Base-by-base conservation (phyloP, 2,888 invertebrate species). In the Gortyna flavago region DNA sequence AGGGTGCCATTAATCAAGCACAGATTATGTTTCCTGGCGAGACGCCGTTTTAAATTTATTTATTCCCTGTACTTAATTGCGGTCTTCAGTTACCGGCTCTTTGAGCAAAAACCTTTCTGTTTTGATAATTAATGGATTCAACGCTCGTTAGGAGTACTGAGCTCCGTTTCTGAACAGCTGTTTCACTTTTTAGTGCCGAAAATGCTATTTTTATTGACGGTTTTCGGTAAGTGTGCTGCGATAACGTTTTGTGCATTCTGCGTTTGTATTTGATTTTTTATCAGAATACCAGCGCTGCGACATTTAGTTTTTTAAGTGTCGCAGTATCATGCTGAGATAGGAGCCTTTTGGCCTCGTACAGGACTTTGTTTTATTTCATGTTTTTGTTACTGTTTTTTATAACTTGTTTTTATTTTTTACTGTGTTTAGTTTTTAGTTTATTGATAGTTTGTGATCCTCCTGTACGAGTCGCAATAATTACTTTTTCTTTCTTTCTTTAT, bases 21-120 rank as follows among this genome's bases (percentile, higher is more conserved):
- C 87, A 90, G 90, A 91, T 93, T 93, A 92, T 90, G 90, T 92
- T 89, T 91, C 90, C 87, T 84, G 91, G 85, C 90, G 85, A 85
- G 87, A 88, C 86, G 87, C 87, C 89, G 76, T 90, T 90, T 90
- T 89, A 90, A 90, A 90, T 91, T 89, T 91, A 92, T 90, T 90
- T 92, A 89, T 91, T 87, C 87, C 81, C 85, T 88, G 86, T 86
- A 88, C 86, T 88, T 93, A 91, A 93, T 93, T 91, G 91, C 89
- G 90, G 90, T 89, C 88, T 92, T 90, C 89, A 89, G 90, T 92
- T 90, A 85, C 89, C 85, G 87, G 84, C 80, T 85, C 75, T 79
- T 86, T 80, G 74, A 89, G 85, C 87, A 88, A 89, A 90, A 92
- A 89, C 85, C 83, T 78, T 86, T 87, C 85, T 87, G 87, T 91